Evolutionary conservation across 2,113 vertebrate genomes (phyloP), one percentile per base, ranked within the genome.

Genomic region (Crotalus helleri): DNA sequence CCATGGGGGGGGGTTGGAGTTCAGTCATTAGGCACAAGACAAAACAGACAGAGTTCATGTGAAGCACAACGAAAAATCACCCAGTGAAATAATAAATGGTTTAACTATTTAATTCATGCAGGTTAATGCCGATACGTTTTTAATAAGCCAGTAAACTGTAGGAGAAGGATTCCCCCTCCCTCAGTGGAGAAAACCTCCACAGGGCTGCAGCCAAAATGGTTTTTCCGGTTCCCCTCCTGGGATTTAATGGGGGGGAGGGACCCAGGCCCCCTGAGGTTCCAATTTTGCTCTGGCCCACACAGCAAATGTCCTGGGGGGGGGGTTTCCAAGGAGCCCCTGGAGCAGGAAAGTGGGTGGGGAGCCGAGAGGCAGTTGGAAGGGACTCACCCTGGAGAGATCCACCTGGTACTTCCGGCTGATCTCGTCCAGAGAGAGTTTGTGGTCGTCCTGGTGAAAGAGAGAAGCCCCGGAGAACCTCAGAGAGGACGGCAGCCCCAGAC

Each of bases 341-440:
- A 0, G 0, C 3, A 13, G 74, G 44, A 69, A 10, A 23, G 9
- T 0, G 15, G 29, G 13, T 24, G 1, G 11, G 86, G 15, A 88
- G 46, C 1, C 0, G 2, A 26, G 33, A 46, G 55, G 10, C 1
- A 1, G 3, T 1, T 44, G 3, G 6, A 0, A 0, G 0, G 54
- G 15, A 46, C 96, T 98, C 96, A 99, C 98, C 98, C 96, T 96
- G 44, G 96, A 94, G 91, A 98, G 97, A 87, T 99, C 98, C 95
- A 99, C 97, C 94, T 98, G 98, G 93, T 99, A 99, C 92, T 98
- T 99, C 61, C 96, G 97, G 59, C 97, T 97, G 96, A 99, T 86
- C 93, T 99, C 99, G 44, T 98, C 98, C 94, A 98, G 90, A 87
- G 98, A 96, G 64, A 99, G 96, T 95, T 97, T 98, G 97, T 99